Percentiles rank a stretch among this genome's conserved stretches.
Conservation (phyloP, 2,797 vertebrate species). For the Lepilemur ruficaudatus region DNA sequence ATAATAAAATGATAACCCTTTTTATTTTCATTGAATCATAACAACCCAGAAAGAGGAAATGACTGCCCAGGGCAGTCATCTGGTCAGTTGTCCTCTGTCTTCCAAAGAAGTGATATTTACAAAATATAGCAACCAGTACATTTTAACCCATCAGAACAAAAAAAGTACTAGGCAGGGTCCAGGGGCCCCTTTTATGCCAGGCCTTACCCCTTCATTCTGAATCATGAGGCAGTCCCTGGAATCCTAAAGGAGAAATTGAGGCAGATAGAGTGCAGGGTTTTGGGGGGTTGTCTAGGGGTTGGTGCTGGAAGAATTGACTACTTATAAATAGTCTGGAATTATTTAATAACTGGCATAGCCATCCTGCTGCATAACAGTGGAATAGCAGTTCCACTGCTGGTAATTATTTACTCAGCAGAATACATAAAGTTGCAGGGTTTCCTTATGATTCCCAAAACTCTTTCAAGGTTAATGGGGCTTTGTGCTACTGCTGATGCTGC, state of each 20-base stretch:
- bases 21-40: neutral
- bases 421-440: neutral
- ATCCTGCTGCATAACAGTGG: neutral
- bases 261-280: neutral
- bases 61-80: neutral
- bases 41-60: neutral
- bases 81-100: neutral
- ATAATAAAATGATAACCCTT: neutral
- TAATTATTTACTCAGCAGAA: neutral
- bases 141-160: neutral
- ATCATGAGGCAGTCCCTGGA: neutral
- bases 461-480: neutral
- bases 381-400: neutral
- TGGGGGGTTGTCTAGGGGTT: neutral
- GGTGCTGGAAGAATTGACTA: neutral
- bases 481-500: neutral
- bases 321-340: neutral
- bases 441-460: neutral
- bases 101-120: neutral
- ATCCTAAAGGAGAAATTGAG: neutral
- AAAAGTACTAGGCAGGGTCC: neutral
- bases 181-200: fast-evolving
- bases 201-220: neutral
- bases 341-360: neutral
- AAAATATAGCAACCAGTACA: neutral